These are phyloP conservation scores for Ellobius talpinus DNA, from an alignment of 2,113 vertebrate species.

Conservation along the genomic window DNA sequence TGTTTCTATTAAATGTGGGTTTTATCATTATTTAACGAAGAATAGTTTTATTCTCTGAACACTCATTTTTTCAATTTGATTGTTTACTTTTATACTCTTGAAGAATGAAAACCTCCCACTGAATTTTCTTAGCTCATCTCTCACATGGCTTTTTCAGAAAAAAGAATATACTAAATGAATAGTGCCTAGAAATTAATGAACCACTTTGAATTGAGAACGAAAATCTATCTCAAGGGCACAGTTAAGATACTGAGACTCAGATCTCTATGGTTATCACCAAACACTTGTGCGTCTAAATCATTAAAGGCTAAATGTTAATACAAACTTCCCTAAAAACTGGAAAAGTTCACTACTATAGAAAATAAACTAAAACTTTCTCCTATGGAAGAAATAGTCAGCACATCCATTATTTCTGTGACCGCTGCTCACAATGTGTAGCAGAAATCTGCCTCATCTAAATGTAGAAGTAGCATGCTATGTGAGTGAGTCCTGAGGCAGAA, in stretches of 20 bases:
- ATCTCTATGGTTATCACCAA: background rate
- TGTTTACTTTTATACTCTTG: background rate
- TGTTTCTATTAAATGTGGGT: background rate
- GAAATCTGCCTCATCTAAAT: slow-evolving; percentile 35
- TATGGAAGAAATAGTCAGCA: background rate
- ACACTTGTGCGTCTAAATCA: slow-evolving; percentile 36
- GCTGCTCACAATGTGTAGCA: slow-evolving; percentile 1
- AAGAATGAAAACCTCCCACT: background rate
- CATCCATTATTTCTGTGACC: background rate
- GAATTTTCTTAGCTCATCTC: background rate
- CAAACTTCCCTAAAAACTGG: background rate
- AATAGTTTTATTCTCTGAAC: background rate
- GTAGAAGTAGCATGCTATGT: slow-evolving; percentile 1
- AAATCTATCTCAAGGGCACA: background rate
- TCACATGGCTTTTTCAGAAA: slow-evolving; percentile 48
- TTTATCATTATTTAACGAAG: background rate
- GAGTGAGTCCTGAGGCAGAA: slow-evolving; percentile 32
- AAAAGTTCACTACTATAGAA: slow-evolving; percentile 2
- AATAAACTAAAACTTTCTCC: background rate
- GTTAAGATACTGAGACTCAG: slow-evolving; percentile 5
- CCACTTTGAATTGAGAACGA: background rate
- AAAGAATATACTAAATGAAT: background rate
- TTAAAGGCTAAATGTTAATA: slow-evolving; percentile 28
- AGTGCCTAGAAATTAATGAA: slow-evolving; percentile 23
- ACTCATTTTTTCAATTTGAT: background rate